Evolutionary conservation across 2,113 vertebrate species (phyloP).

Genomic region (Nesogale talazaci): DNA sequence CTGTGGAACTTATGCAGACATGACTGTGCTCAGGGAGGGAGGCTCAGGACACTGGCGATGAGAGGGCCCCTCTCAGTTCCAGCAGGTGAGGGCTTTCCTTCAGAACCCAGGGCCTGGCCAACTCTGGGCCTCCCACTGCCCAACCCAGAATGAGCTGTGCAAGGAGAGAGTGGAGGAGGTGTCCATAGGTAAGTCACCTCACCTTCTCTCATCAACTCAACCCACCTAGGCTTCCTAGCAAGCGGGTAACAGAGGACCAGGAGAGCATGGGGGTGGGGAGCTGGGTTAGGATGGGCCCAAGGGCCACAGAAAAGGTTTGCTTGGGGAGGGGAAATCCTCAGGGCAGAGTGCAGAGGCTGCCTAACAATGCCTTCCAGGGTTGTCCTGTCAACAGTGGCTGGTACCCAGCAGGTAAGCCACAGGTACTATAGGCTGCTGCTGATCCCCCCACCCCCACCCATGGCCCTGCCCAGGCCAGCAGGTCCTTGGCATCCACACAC

Average conservation of each 20-base stretch:
- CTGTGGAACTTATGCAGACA: neutral
- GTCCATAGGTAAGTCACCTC: neutral
- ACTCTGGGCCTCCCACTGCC: neutral
- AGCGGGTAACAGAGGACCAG: neutral
- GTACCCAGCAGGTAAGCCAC: neutral
- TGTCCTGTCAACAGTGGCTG: neutral
- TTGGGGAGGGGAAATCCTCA: neutral
- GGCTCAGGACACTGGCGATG: fast-evolving
- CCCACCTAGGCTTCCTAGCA: neutral
- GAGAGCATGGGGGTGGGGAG: neutral
- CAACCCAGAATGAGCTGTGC: neutral
- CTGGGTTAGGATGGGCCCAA: too few species aligned
- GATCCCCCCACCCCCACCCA: fast-evolving
- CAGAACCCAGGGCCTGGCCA: neutral
- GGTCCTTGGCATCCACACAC: neutral
- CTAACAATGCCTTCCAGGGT: too few species aligned
- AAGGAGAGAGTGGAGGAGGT: neutral
- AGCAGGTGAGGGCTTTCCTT: neutral
- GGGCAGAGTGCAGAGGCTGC: too few species aligned
- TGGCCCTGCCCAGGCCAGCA: neutral
- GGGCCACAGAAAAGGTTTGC: neutral
- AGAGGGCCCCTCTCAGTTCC: neutral
- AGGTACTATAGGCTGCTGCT: too few species aligned
- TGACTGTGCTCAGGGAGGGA: neutral
- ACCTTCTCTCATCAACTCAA: neutral